A percentile compares a stretch with the other conserved stretches of the same genome.
Conservation (phyloP, 1,140 invertebrate species). For the Ceratina australensis region DNA sequence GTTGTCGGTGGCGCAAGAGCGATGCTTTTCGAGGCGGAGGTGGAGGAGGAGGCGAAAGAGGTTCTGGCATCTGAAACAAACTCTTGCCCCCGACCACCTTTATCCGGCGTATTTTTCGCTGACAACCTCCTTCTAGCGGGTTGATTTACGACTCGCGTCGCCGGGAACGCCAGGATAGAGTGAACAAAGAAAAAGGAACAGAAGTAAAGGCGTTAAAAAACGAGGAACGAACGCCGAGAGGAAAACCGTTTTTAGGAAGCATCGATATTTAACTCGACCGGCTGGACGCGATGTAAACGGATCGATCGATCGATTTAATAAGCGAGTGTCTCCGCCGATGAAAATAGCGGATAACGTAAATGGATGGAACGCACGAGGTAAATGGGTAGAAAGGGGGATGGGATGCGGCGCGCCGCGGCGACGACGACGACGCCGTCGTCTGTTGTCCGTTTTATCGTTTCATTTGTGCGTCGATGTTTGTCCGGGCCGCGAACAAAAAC, state of each 20-base stretch:
- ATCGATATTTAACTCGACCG: conserved; percentile 71
- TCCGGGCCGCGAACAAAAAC: conserved; percentile 56
- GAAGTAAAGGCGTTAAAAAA: not conserved
- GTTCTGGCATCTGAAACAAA: conserved; percentile 69
- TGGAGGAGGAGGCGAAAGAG: conserved; percentile 37
- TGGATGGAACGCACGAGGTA: not conserved
- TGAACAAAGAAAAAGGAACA: not conserved
- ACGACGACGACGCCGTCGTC: conserved; percentile 10
- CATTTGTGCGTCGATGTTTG: conserved; percentile 47
- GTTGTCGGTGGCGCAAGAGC: conserved; percentile 28
- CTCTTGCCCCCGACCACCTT: conserved; percentile 64
- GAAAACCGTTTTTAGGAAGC: conserved; percentile 67
- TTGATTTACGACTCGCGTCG: conserved; percentile 65
- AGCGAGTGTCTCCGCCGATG: conserved; percentile 1
- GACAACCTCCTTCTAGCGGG: conserved; percentile 67
- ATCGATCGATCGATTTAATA: conserved; percentile 10
- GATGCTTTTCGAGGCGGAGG: conserved; percentile 53
- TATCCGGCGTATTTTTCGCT: conserved; percentile 70
- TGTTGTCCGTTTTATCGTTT: conserved; percentile 39
- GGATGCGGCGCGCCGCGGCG: too few relatives aligned
- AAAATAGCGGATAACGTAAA: conserved; percentile 12
- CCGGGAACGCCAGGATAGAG: conserved; percentile 15
- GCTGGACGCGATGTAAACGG: conserved; percentile 49
- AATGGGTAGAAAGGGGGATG: conserved; percentile 23
- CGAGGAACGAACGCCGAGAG: conserved; percentile 49